Base-by-base conservation (phyloP, 2,797 vertebrate genomes). In the Novumbra hubbsi region DNA sequence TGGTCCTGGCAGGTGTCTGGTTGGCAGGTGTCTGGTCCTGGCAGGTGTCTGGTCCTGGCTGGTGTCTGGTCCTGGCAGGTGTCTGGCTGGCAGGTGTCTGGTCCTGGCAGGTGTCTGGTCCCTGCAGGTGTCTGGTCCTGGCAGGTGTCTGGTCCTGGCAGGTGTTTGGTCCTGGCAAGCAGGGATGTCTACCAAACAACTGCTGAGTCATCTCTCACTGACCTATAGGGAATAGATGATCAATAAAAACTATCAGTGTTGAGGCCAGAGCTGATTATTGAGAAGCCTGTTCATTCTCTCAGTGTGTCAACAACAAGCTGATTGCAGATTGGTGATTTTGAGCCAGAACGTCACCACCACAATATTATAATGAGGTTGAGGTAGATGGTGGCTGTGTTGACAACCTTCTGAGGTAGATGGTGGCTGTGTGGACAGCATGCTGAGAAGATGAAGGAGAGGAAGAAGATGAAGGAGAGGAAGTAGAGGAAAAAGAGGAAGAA, bases 201-300 rank as follows among this genome's bases (percentile, higher is more conserved):
- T 16, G 17, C 32, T 38, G 80, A 79, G 78, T 77, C 5, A 11
- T 57, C 52, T 57, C 52, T 78, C 48, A 52, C 15, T 34, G 28
- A 68, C 52, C 50, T 21, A 50, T 15, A 64, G 67, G 69, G 60
- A 63, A 72, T 72, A 49, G 34, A 19, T 38, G 72, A 48, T 78
- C 81, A 75, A 87, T 87, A 86, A 81, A 81, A 52, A 79, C 74
- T 76, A 80, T 60, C 71, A 65, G 70, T 5, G 60, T 80, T 85
- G 75, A 70, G 76, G 77, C 68, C 68, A 76, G 57, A 4, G 4
- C 65, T 74, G 57, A 81, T 81, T 57, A 75, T 68, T 78, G 34
- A 14, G 16, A 32, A 77, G 55, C 48, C 5, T 49, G 76, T 70
- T 48, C 17, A 17, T 80, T 80, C 74, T 38, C 34, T 38, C 34